These are phyloP conservation scores for Meloidogyne chitwoodi DNA, from an alignment of 1,140 invertebrate species.

Conservation along the genomic window DNA sequence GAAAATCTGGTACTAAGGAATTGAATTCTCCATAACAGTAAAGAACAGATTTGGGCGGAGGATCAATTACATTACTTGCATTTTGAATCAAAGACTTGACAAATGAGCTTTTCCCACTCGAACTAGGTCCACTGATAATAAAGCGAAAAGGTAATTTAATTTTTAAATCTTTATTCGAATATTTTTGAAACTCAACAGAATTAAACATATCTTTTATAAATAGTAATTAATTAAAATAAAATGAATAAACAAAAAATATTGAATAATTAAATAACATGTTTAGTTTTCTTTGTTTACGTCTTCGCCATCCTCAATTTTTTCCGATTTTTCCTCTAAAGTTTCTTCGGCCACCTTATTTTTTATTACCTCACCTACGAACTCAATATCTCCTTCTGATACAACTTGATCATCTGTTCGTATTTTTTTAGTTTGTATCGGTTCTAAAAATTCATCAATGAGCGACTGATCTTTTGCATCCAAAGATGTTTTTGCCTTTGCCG, in stretches of 20 bases:
- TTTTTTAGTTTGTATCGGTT: not conserved
- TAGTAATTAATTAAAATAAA: too few species aligned
- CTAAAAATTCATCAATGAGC: not conserved
- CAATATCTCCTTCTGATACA: not conserved
- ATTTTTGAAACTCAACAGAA: not conserved
- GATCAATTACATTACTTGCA: slow-evolving; percentile 1
- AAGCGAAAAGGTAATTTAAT: slow-evolving; percentile 8
- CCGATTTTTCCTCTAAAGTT: too few species aligned
- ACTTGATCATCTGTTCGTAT: not conserved
- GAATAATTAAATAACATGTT: too few species aligned
- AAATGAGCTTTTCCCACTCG: not conserved
- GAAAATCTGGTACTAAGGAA: not conserved
- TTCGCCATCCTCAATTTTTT: too few species aligned
- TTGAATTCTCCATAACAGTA: slow-evolving; percentile 8
- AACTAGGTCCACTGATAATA: slow-evolving; percentile 3
- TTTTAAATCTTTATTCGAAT: not conserved
- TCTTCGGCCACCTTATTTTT: not conserved
- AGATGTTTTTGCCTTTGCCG: not conserved
- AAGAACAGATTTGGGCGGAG: not conserved
- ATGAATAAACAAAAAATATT: too few species aligned
- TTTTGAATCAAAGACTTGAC: slow-evolving; percentile 4
- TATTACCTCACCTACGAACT: not conserved
- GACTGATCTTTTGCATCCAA: not conserved
- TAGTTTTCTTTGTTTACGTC: too few species aligned
- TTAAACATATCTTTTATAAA: too few species aligned